Evolutionary conservation across 2,113 vertebrate genomes (phyloP), one percentile per base, ranked within the genome.

Genomic region (Erpornis zantholeuca): DNA sequence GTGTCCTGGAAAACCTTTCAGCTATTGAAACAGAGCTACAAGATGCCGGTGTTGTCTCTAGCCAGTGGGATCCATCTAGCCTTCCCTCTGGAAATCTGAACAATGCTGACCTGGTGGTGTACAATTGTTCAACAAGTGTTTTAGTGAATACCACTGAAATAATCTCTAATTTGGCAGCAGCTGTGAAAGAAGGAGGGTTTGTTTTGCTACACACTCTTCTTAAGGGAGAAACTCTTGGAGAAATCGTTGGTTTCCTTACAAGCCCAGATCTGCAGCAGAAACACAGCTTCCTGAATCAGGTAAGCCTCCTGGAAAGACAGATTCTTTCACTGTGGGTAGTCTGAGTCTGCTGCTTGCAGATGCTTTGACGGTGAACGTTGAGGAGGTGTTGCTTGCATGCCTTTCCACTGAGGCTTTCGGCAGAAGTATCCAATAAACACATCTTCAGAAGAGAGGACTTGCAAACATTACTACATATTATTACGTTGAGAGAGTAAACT

Each of bases 161-260:
- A 11, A 44, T 99, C 49, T n/a, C 85, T 65, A 98, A 99, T 93
- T 98, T 99, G 97, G 92, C 90, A 15, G 98, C 99, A 16, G 97
- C 98, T 31, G 94, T 98, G 47, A 99, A 98, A 94, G 98, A 98
- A 52, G 98, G 98, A 2, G 99, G 99, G 3, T 99, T 99, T 96
- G 61, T 99, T 77, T 97, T 99, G 63, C 42, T 99, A 14, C 99
- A 99, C 96, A 98, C 98, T 0, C 96, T 99, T 84, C 98, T 99
- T 28, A 97, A 97, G 70, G 99, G 98, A 50, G 97, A 99, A 63
- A 97, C 97, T 16, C 94, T 99, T 24, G 98, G 98, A 23, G 99
- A 99, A 91, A 98, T 83, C 0, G 96, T 99, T 10, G 52, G 98
- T 64, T 99, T 99, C 93, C 98, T 99, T 73, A 98, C 97, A 54